Evolutionary conservation across 1,140 invertebrate species (phyloP).

Genomic region (Druon quercuslanigerum): DNA sequence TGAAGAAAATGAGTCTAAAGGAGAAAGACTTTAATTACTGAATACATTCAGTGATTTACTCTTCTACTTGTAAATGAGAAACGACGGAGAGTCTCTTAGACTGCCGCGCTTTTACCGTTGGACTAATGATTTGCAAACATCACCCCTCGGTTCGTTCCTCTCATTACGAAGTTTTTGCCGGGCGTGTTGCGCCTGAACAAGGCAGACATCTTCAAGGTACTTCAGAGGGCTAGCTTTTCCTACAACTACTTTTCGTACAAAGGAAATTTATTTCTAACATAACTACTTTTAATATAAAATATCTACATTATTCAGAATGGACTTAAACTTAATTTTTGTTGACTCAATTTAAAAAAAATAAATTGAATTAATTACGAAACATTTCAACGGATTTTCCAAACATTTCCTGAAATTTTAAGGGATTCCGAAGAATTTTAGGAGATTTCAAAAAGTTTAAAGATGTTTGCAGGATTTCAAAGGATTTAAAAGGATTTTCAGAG

Average conservation of each 20-base stretch:
- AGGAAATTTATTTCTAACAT: constrained; percentile 6
- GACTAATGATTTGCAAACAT: constrained; percentile 74
- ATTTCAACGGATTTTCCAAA: too few relatives aligned
- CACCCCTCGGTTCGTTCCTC: constrained; percentile 55
- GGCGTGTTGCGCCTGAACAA: constrained; percentile 55
- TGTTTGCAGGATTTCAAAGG: too few relatives aligned
- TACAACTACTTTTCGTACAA: constrained; percentile 32
- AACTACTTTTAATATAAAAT: too few relatives aligned
- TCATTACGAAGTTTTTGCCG: constrained; percentile 65
- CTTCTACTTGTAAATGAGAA: constrained; percentile 39
- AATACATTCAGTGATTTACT: constrained; percentile 44
- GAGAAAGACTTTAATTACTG: constrained; percentile 37
- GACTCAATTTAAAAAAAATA: too few relatives aligned
- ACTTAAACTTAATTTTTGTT: too few relatives aligned
- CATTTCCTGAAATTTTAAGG: too few relatives aligned
- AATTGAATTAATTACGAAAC: too few relatives aligned
- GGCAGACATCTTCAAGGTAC: constrained; percentile 59
- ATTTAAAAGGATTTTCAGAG: too few relatives aligned
- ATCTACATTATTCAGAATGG: too few relatives aligned
- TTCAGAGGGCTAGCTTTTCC: constrained; percentile 42
- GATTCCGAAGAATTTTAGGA: too few relatives aligned
- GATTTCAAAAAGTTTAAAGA: too few relatives aligned
- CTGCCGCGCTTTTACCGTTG: constrained; percentile 49
- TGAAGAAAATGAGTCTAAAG: not conserved
- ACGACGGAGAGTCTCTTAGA: constrained; percentile 21